Percentiles rank a stretch among this genome's conserved stretches.
phyloP scores from a whole-genome alignment of 2,888 invertebrate species.

The Pelosia muscerda region DNA sequence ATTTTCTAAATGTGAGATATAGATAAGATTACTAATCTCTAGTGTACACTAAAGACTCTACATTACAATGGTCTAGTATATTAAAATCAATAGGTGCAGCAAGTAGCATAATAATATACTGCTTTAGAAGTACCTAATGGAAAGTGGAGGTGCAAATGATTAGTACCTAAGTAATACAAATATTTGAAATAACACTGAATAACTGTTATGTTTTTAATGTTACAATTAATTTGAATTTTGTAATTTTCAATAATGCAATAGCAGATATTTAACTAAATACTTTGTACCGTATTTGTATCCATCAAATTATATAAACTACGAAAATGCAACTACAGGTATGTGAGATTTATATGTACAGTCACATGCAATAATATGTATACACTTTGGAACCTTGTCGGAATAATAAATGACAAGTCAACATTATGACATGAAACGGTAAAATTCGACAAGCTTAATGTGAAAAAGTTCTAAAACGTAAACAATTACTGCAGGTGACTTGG shows the following conservation, averaged over 20 bases:
- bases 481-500: too few species aligned
- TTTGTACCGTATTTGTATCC: neutral
- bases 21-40: constrained; percentile 3
- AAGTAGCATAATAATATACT: neutral
- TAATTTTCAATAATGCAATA: too few species aligned
- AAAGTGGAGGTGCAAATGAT: neutral
- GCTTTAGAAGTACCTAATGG: neutral
- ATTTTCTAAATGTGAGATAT: neutral
- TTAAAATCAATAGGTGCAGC: neutral
- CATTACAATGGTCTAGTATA: neutral
- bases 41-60: constrained; percentile 1
- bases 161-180: neutral
- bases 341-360: too few species aligned
- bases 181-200: neutral
- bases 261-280: neutral
- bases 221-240: too few species aligned
- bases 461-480: too few species aligned
- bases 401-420: too few species aligned
- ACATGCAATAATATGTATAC: too few species aligned
- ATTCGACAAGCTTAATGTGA: too few species aligned
- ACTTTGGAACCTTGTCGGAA: too few species aligned
- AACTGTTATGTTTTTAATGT: neutral
- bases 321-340: too few species aligned
- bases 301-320: too few species aligned
- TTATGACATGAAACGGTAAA: too few species aligned